Conservation (phyloP, 2,797 vertebrate genomes). For the Chromobotia macracanthus region DNA sequence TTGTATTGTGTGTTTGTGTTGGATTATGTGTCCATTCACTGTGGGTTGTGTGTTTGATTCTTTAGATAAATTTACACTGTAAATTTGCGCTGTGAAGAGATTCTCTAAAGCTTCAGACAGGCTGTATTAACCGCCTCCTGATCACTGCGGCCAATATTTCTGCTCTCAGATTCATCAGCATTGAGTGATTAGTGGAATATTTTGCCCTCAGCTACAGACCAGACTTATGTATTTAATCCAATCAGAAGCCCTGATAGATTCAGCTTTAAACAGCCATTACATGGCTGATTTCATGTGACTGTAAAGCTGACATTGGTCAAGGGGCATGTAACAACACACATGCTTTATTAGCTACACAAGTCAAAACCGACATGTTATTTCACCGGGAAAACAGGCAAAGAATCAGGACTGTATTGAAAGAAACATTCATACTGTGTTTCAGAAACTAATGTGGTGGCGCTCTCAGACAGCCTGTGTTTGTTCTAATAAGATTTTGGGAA, state of each 20-base stretch:
- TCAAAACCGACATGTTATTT: too few relatives aligned
- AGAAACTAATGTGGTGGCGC: too few relatives aligned
- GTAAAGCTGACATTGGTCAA: slow-evolving; percentile 38
- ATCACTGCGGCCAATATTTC: slow-evolving; percentile 74
- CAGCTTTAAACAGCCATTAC: slow-evolving; percentile 54
- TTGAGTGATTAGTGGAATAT: slow-evolving; percentile 71
- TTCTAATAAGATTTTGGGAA: too few relatives aligned
- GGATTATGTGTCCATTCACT: slow-evolving; percentile 32
- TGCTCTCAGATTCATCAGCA: slow-evolving; percentile 75
- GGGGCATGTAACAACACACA: slow-evolving; percentile 31
- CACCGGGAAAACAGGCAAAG: slow-evolving; percentile 7
- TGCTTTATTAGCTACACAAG: slow-evolving; percentile 8
- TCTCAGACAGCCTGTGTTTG: slow-evolving; percentile 21
- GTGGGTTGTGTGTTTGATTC: slow-evolving; percentile 47
- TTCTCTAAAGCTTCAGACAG: slow-evolving; percentile 72
- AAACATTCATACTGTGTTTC: not conserved
- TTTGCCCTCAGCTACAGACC: slow-evolving; percentile 71
- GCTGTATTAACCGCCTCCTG: slow-evolving; percentile 71
- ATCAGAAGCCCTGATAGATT: slow-evolving; percentile 67
- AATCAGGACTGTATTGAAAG: too few relatives aligned
- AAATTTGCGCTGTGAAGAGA: slow-evolving; percentile 43
- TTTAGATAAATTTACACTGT: slow-evolving; percentile 48
- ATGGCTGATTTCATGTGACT: slow-evolving; percentile 56
- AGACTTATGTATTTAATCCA: slow-evolving; percentile 76
- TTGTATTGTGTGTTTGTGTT: slow-evolving; percentile 30